Conservation (phyloP, 2,797 vertebrate genomes). For the Petrocephalus sullivani region DNA sequence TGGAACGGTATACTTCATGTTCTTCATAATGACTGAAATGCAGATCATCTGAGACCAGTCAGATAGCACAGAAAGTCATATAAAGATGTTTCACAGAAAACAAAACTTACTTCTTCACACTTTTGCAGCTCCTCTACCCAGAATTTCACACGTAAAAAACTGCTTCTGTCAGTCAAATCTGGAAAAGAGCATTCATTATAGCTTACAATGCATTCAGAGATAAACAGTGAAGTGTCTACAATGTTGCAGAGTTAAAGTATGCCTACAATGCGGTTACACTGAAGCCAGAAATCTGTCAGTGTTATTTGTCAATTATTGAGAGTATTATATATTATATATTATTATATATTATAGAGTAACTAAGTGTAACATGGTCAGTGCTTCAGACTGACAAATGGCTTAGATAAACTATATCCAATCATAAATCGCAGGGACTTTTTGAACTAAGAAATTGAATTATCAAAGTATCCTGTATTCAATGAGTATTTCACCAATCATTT, state of each 20-base stretch:
- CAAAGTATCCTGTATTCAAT: not conserved
- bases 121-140: conserved; percentile 96
- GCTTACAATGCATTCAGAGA: not conserved
- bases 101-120: conserved; percentile 77
- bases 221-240: not conserved
- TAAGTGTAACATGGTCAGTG: not conserved
- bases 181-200: conserved; percentile 22
- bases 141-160: conserved; percentile 87
- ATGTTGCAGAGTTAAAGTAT: not conserved
- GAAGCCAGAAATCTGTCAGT: not conserved
- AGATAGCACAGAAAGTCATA: not conserved
- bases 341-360: not conserved
- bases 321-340: too few species aligned
- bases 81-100: not conserved
- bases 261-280: not conserved
- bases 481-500: not conserved
- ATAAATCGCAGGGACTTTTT: not conserved
- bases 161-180: conserved; percentile 93
- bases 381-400: not conserved
- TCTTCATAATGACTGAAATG: not conserved
- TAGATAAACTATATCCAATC: not conserved
- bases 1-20: not conserved
- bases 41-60: not conserved
- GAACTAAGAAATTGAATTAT: not conserved
- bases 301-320: not conserved